Conservation (phyloP, 2,797 vertebrate species). For the Sebastes oblongus region DNA sequence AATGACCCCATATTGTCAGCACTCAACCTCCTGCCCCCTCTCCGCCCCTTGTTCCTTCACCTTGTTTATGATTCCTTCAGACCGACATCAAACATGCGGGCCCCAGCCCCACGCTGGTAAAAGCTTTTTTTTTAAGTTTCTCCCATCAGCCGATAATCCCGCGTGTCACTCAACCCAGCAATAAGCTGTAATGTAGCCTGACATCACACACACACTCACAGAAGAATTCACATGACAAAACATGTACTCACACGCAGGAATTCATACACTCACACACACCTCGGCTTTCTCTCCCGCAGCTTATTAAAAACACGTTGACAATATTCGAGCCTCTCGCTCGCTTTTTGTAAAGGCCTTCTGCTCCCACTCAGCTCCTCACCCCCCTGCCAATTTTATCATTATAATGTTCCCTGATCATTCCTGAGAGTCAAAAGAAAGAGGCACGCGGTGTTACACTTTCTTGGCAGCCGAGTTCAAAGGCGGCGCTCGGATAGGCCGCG, state of each 20-base stretch:
- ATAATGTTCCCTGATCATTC: constrained; percentile 78
- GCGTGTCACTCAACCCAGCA: constrained; percentile 78
- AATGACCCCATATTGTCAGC: constrained; percentile 53
- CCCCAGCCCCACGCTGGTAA: constrained; percentile 65
- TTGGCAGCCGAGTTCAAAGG: constrained; percentile 81
- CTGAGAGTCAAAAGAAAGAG: constrained; percentile 69
- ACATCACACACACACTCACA: constrained; percentile 58
- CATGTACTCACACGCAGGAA: constrained; percentile 33
- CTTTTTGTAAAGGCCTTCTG: constrained; percentile 60
- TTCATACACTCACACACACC: constrained; percentile 51
- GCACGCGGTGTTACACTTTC: constrained; percentile 66
- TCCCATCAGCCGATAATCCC: constrained; percentile 68
- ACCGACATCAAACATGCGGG: constrained; percentile 77
- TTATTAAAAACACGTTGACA: constrained; percentile 80
- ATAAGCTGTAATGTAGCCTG: constrained; percentile 74
- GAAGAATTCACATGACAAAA: constrained; percentile 42
- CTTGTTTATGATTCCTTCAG: constrained; percentile 60
- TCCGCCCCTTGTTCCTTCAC: constrained; percentile 20
- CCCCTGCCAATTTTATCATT: constrained; percentile 73
- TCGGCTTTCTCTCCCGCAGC: constrained; percentile 42
- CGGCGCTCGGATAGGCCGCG: constrained; percentile 51
- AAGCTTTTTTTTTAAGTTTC: constrained; percentile 67
- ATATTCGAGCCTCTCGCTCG: constrained; percentile 59
- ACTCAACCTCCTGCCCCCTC: constrained; percentile 42
- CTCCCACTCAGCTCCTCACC: constrained; percentile 58